Evolutionary conservation across 2,113 vertebrate genomes (phyloP).

Genomic region (Ptychochromis oligacanthus): DNA sequence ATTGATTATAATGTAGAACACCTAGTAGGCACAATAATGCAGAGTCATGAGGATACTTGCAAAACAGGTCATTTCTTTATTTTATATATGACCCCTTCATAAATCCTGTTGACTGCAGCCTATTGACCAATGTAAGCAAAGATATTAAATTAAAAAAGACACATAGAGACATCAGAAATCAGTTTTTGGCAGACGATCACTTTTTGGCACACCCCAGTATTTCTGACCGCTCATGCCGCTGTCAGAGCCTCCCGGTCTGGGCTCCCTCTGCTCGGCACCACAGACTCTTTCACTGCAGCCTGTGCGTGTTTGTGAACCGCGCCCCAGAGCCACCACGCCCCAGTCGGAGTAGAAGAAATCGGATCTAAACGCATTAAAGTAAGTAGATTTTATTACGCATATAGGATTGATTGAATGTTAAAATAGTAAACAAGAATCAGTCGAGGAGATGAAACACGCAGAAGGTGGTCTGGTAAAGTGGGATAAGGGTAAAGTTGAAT

Average conservation of each 20-base stretch:
- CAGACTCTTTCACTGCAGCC: not conserved
- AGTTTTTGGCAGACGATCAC: too few species aligned
- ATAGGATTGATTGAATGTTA: accelerated
- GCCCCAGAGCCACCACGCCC: not conserved
- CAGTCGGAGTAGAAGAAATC: conserved; percentile 21
- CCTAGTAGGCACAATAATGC: too few species aligned
- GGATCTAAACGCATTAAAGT: conserved; percentile 9
- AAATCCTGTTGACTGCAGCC: too few species aligned
- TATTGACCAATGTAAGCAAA: too few species aligned
- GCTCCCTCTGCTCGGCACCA: not conserved
- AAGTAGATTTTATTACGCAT: conserved; percentile 34
- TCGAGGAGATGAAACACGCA: not conserved
- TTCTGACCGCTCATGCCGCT: not conserved
- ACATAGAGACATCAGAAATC: too few species aligned
- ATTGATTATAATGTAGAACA: too few species aligned
- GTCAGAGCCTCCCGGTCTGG: not conserved
- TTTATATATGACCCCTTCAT: too few species aligned
- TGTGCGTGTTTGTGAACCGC: not conserved
- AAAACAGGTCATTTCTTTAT: too few species aligned
- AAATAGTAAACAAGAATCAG: accelerated
- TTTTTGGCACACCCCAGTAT: too few species aligned
- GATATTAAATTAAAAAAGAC: too few species aligned
- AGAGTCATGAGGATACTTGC: too few species aligned
- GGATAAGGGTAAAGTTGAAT: not conserved
- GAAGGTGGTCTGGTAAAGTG: not conserved